These are phyloP conservation scores for Dermatophagoides farinae DNA, from an alignment of 1,140 invertebrate genomes.

Conservation along the genomic window DNA sequence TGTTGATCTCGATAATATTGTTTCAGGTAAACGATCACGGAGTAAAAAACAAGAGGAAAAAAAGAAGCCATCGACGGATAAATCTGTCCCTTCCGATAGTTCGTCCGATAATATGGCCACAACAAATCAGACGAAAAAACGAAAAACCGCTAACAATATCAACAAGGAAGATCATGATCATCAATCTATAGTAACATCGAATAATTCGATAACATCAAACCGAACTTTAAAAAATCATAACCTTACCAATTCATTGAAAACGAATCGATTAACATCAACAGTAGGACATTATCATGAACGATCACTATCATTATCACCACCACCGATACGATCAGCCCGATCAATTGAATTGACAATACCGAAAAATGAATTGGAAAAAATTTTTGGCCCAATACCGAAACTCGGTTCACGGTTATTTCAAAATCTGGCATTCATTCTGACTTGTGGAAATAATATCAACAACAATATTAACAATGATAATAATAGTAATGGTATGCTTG, in stretches of 20 bases:
- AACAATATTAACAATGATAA: background rate
- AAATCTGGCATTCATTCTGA: background rate
- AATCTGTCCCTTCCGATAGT: background rate
- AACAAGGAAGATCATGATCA: background rate
- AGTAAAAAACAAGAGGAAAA: background rate
- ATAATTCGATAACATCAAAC: background rate
- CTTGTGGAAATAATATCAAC: background rate
- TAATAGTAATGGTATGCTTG: background rate
- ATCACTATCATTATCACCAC: slow-evolving; percentile 4
- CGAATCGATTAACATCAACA: background rate
- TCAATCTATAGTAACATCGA: background rate
- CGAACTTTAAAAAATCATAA: background rate
- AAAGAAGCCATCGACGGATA: background rate
- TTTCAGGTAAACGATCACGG: slow-evolving; percentile 7
- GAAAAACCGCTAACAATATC: background rate
- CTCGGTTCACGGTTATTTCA: background rate
- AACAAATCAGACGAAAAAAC: background rate
- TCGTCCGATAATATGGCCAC: background rate
- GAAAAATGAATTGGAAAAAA: slow-evolving; percentile 1
- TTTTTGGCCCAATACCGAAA: slow-evolving; percentile 6
- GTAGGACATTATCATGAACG: background rate
- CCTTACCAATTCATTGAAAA: background rate
- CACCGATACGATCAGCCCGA: too few species aligned
- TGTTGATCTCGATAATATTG: slow-evolving; percentile 16
- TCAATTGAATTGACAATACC: background rate